Base-by-base conservation (phyloP, 1,140 invertebrate genomes). In the Heterodera carotae region DNA sequence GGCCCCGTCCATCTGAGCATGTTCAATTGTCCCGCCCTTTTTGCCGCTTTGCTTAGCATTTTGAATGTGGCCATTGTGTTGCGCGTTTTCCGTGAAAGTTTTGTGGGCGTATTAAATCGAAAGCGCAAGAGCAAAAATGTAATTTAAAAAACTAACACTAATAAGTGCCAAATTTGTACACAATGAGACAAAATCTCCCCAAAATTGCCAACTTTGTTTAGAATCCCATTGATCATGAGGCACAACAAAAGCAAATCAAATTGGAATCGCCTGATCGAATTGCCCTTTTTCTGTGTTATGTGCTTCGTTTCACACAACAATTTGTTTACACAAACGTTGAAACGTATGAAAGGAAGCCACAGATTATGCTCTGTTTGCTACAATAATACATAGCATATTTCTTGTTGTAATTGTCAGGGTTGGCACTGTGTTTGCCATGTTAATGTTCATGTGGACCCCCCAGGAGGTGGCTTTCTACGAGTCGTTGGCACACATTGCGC, bases 281-380 rank as follows among this genome's bases (percentile, higher is more conserved):
- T 27, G 79, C 79, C 25, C 39, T 80, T 48, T 43, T 59, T 15
- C 29, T 80, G 29, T 59, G 43, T n/a, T 59, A 82, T 60, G 29
- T 80, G 25, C 72, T 80, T 6, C 27, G 72, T 29, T 80, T 80
- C 79, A 53, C 74, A 12, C 79, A 80, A 36, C 60, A 43, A 59
- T 82, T 80, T 48, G 56, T 77, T 36, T 56, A 53, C 39, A 68
- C 80, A n/a, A 80, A 80, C 74, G 29, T 82, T 29, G 79, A 80
- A 71, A 80, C 79, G 36, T 80, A 53, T 4, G 10, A 25, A 39
- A 43, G 75, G 2, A 34, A 67, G 6, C 31, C 71, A 33, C 15
- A 27, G 31, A 79, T 59, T 34, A 22, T 60, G 25, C 25, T 53
- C 18, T 43, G 56, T 80, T 36, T 25, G 8, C 3, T 76, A 22